phyloP scores from a whole-genome alignment of 2,888 invertebrate species.

The Zonitis immaculata region DNA sequence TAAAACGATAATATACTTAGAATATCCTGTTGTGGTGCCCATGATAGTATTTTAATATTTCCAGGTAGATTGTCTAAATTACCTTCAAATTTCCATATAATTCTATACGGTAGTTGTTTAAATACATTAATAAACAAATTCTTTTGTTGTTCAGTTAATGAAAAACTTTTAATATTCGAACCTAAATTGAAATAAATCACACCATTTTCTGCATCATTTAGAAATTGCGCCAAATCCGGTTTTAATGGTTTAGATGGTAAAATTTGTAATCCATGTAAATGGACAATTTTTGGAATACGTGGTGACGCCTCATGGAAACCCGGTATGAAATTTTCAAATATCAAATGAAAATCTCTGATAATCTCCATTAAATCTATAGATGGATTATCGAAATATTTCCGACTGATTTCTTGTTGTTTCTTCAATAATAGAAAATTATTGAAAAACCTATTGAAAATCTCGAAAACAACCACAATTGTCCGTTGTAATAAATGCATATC shows the following conservation, averaged over 20 bases:
- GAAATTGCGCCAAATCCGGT: constrained; percentile 4
- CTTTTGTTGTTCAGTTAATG: constrained; percentile 8
- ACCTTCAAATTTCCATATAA: constrained; percentile 17
- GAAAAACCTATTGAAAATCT: constrained; percentile 8
- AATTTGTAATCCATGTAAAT: constrained; percentile 54
- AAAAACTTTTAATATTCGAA: constrained; percentile 11
- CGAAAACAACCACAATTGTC: constrained; percentile 13
- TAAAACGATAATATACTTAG: constrained; percentile 1
- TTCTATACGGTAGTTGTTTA: constrained; percentile 11
- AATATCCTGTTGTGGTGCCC: constrained; percentile 17
- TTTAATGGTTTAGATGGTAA: constrained; percentile 6
- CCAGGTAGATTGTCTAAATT: too few species aligned
- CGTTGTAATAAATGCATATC: constrained; percentile 26
- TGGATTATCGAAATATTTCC: background rate
- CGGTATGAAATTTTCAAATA: constrained; percentile 26
- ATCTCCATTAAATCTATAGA: constrained; percentile 4
- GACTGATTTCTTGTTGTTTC: constrained; percentile 2
- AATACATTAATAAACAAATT: constrained; percentile 8
- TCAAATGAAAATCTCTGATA: constrained; percentile 3
- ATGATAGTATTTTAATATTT: constrained; percentile 11
- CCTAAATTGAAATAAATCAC: constrained; percentile 18
- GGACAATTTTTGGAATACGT: constrained; percentile 43
- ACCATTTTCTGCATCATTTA: constrained; percentile 7
- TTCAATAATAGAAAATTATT: constrained; percentile 2
- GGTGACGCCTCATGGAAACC: constrained; percentile 24